Evolutionary conservation across 1,140 invertebrate species (phyloP), one percentile per base, ranked within the genome.

Genomic region (Cataglyphis hispanica): DNA sequence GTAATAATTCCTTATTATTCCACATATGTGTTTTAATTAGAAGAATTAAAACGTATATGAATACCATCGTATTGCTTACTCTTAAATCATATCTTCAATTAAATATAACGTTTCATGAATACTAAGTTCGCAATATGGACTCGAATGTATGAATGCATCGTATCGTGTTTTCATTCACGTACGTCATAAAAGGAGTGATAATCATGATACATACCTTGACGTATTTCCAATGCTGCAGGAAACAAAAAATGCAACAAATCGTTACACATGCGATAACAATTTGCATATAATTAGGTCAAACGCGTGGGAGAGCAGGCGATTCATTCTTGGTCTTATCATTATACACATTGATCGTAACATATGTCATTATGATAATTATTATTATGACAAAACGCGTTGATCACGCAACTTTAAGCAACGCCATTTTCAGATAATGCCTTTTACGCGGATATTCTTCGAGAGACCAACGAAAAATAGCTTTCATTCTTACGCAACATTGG

Each of bases 141-240:
- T 46, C 13, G 40, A n/a, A 40, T 43, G 25, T n/a, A 50, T 1
- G 11, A 8, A 58, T 58, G 11, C 31, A 81, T 11, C 16, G 16
- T 53, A 50, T 69, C 16, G 11, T 16, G 43, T 61, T n/a, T 64
- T 64, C 16, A 34, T 13, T 31, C 22, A 40, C 34, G 37, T 34
- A 25, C 60, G 6, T 31, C 8, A 7, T 34, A 83, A 83, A 37
- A 81, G 2, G 16, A 58, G 7, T 37, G 60, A 56, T 63, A 46
- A 31, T 31, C 27, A 43, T 19, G 2, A 74, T 72, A 22, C 96
- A 95, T 96, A 98, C 97, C 97, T 97, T 97, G 90, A 97, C 96
- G 94, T 97, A 97, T 94, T 97, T 97, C 97, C 97, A 98, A 94
- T 98, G 97, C 97, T 97, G 96, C 69, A 43, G 56, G n/a, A 75